Percentiles rank a stretch among this genome's conserved stretches.
Conservation (phyloP, 2,797 vertebrate genomes). For the Acanthiza pusilla region DNA sequence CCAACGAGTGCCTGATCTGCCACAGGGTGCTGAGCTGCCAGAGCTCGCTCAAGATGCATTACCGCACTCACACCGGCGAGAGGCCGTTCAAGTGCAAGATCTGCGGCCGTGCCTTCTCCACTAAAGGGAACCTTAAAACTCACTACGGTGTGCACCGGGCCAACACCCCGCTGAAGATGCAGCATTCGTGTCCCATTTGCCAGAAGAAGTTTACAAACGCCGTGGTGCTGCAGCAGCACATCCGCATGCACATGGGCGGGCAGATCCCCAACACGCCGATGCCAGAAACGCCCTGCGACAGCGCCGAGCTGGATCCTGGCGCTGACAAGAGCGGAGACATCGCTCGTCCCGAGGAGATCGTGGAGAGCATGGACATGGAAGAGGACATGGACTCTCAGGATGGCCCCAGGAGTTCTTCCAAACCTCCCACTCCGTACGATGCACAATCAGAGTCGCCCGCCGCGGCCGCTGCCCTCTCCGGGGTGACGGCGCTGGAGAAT, state of each 20-base stretch:
- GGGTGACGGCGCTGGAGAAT: constrained; percentile 77
- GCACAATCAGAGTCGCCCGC: constrained; percentile 60
- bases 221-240: constrained; percentile 94
- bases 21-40: constrained; percentile 95
- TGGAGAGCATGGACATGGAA: constrained; percentile 78
- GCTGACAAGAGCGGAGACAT: constrained; percentile 75
- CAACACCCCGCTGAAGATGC: constrained; percentile 88
- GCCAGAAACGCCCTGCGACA: constrained; percentile 81
- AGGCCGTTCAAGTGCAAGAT: constrained; percentile 96
- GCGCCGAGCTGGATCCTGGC: constrained; percentile 71
- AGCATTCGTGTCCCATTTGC: constrained; percentile 97
- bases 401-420: constrained; percentile 63
- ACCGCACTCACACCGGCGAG: constrained; percentile 96
- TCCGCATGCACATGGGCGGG: constrained; percentile 98
- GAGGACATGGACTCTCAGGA: constrained; percentile 76
- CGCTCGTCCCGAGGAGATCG: constrained; percentile 65
- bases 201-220: constrained; percentile 99
- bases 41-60: constrained; percentile 98
- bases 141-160: constrained; percentile 94
- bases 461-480: constrained; percentile 64
- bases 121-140: constrained; percentile 97
- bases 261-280: constrained; percentile 94
- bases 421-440: constrained; percentile 62
- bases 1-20: constrained; percentile 94
- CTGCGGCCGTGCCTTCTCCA: constrained; percentile 95